Evolutionary conservation across 1,140 invertebrate genomes (phyloP), one percentile per base, ranked within the genome.

Genomic region (Tetranychus cinnabarinus): DNA sequence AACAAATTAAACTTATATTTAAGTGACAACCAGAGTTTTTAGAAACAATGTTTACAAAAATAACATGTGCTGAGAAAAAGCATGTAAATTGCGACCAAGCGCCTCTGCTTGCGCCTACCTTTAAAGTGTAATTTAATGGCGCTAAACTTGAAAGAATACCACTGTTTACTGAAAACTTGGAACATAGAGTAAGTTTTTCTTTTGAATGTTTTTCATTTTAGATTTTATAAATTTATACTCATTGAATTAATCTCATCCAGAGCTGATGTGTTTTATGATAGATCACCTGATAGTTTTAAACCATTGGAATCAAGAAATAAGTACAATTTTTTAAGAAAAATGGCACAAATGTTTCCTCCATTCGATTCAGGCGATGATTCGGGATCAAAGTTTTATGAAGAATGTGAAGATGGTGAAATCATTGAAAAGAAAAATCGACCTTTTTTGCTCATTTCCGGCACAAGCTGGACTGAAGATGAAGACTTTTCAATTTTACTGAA

Each of bases 401-500:
- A n/a, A 33, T 15, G 12, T 47, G 23, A 33, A 46, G 23, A 10
- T 36, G 60, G 46, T 35, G 45, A 60, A n/a, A 34, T 57, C 50
- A n/a, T 46, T 8, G 5, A 39, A 36, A 62, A 61, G 35, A n/a
- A 13, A n/a, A 59, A 80, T 61, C 76, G 87, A 65, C 88, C 89
- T 60, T 87, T 81, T 1, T 74, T 98, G 10, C 66, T 98, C 23
- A 81, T 98, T 35, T 97, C 91, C 7, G 95, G 90, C 67, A 98
- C 95, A 0, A 97, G 92, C 74, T 99, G 96, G 95, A 98, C 95
- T 56, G 83, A 86, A 68, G 95, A 98, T 79, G 95, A 99, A 80
- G 91, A 97, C 73, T 98, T 99, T 76, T 79, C 79, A 48, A 79
- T 97, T 64, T 73, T 99, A 8, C 73, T 97, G 37, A 74, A 81